Conservation (phyloP, 2,888 invertebrate genomes). For the Antitype chi region DNA sequence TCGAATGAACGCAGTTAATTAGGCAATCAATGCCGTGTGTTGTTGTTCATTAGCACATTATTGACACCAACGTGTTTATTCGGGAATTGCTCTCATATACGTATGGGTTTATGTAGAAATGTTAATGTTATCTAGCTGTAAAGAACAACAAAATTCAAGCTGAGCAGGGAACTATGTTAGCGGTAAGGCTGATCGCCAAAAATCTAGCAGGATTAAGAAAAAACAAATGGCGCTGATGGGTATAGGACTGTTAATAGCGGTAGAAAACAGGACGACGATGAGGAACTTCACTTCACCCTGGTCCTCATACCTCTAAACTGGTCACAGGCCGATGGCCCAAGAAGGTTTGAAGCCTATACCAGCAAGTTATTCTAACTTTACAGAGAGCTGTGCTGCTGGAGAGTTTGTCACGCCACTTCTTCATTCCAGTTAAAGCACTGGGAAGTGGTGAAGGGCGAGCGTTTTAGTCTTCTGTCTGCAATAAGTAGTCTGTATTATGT, state of each 20-base stretch:
- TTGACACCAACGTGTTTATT: not conserved
- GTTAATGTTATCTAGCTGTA: not conserved
- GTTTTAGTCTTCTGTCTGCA: too few relatives aligned
- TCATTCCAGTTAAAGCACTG: too few relatives aligned
- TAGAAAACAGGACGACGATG: not conserved
- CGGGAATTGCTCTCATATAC: not conserved
- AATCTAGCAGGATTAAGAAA: too few relatives aligned
- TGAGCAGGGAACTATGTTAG: too few relatives aligned
- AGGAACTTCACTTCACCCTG: too few relatives aligned
- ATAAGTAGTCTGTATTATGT: too few relatives aligned
- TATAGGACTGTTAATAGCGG: not conserved
- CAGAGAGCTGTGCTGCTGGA: too few relatives aligned
- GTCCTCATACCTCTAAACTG: not conserved
- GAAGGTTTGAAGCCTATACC: not conserved
- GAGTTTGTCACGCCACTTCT: too few relatives aligned
- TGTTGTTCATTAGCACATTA: conserved; percentile 47
- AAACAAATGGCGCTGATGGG: not conserved
- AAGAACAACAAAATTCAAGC: not conserved
- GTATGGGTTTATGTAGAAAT: not conserved
- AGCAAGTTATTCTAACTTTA: too few relatives aligned
- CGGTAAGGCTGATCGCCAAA: too few relatives aligned
- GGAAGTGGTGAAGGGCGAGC: too few relatives aligned
- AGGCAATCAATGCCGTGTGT: conserved; percentile 57
- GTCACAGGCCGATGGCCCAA: not conserved
- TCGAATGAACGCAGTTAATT: conserved; percentile 53